These are phyloP conservation scores for Xiphophorus hellerii DNA, from an alignment of 2,113 vertebrate genomes.

Conservation along the genomic window DNA sequence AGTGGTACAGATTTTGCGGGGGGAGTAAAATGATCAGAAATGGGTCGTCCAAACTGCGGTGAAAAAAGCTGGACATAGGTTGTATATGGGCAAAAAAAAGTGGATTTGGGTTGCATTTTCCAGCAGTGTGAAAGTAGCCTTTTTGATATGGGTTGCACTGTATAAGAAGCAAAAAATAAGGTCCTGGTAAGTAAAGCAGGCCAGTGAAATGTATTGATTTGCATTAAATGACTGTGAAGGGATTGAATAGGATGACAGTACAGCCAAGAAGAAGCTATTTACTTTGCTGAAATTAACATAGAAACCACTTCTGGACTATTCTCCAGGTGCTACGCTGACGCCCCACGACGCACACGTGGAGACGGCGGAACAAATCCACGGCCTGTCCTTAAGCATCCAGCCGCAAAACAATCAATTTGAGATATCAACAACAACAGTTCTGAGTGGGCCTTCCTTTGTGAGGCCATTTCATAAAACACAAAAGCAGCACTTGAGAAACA, in stretches of 20 bases:
- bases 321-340: not conserved
- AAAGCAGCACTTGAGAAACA: constrained; percentile 61
- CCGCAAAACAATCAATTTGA: constrained; percentile 45
- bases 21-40: no score
- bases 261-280: constrained; percentile 9
- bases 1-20: no score
- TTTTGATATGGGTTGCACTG: not conserved
- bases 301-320: constrained; percentile 10
- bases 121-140: no score
- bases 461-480: constrained; percentile 38
- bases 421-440: constrained; percentile 21
- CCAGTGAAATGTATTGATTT: constrained; percentile 40
- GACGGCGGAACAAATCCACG: not conserved
- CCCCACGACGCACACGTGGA: not conserved
- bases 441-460: constrained; percentile 60
- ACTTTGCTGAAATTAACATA: constrained; percentile 12
- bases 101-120: no score
- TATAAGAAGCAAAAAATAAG: not conserved
- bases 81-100: no score
- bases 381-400: not conserved
- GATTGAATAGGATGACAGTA: constrained; percentile 31
- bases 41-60: no score
- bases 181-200: not conserved
- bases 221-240: constrained; percentile 40
- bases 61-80: no score